A percentile compares a stretch with the other conserved stretches of the same genome.
Evolutionary conservation across 2,797 vertebrate species (phyloP).

Genomic region (Lutjanus campechanus): DNA sequence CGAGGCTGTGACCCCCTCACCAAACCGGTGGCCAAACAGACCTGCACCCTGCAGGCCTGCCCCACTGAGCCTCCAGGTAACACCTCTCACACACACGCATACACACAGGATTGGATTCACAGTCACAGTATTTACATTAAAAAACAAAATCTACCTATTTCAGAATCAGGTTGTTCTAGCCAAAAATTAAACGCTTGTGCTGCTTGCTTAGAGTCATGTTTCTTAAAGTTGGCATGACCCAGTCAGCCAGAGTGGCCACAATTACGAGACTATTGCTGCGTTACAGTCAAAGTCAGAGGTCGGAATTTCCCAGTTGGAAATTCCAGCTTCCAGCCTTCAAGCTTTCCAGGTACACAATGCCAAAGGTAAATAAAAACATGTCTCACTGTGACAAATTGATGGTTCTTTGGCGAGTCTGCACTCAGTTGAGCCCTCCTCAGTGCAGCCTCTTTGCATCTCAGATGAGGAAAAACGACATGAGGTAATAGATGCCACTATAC

Average conservation of each 20-base stretch:
- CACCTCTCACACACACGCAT: conserved; percentile 15
- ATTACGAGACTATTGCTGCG: background rate
- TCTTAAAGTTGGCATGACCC: background rate
- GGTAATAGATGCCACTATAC: too few relatives aligned
- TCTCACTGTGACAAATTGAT: too few relatives aligned
- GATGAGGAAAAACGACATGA: too few relatives aligned
- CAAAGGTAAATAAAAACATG: too few relatives aligned
- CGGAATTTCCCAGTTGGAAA: too few relatives aligned
- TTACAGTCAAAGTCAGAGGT: too few relatives aligned
- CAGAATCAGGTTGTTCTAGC: background rate
- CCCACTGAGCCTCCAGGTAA: conserved; percentile 97
- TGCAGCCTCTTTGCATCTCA: too few relatives aligned
- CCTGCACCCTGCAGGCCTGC: conserved; percentile 94
- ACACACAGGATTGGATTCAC: background rate
- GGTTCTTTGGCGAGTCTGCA: too few relatives aligned
- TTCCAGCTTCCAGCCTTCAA: too few relatives aligned
- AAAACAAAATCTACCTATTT: background rate
- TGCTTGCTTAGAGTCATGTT: too few relatives aligned
- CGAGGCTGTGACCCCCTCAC: conserved; percentile 95
- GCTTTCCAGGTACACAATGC: too few relatives aligned
- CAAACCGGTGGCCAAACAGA: conserved; percentile 95
- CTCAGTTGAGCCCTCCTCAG: too few relatives aligned
- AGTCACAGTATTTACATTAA: background rate
- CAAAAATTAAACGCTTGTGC: background rate
- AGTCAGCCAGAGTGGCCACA: background rate